Percentiles rank a stretch among this genome's conserved stretches.
Conservation (phyloP, 2,113 vertebrate species). For the Malurus cyaneus region DNA sequence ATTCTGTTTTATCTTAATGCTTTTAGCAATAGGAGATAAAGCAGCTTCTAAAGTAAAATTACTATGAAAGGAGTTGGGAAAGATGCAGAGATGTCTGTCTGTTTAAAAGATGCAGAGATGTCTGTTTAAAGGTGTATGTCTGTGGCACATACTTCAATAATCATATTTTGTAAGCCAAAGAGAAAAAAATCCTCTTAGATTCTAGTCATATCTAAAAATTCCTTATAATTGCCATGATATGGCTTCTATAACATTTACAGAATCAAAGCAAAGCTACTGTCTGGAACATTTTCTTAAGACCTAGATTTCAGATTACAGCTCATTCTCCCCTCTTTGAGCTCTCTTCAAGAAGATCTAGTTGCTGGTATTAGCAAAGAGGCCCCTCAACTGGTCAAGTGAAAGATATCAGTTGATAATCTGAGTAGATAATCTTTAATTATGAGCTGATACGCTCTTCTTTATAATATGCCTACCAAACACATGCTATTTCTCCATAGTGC, state of each 20-base stretch:
- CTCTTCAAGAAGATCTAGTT: neutral
- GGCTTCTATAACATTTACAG: neutral
- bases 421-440: neutral
- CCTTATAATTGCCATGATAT: neutral
- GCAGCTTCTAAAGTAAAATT: neutral
- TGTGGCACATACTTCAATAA: neutral
- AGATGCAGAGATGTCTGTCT: neutral
- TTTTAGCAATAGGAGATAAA: slow-evolving; percentile 7
- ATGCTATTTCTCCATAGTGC: fast-evolving
- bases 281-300: neutral
- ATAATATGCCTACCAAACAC: neutral
- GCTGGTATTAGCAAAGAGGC: neutral
- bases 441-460: neutral
- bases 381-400: slow-evolving; percentile 10
- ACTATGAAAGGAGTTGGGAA: neutral
- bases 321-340: neutral
- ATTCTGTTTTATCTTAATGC: slow-evolving; percentile 6
- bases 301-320: neutral
- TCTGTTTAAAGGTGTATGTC: neutral
- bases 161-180: neutral
- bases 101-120: neutral
- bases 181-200: neutral
- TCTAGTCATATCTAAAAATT: neutral
- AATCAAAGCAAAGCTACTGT: neutral
- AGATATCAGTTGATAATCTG: neutral